Base-by-base conservation (phyloP, 2,888 invertebrate species). In the Coelogynopora nodosa region DNA sequence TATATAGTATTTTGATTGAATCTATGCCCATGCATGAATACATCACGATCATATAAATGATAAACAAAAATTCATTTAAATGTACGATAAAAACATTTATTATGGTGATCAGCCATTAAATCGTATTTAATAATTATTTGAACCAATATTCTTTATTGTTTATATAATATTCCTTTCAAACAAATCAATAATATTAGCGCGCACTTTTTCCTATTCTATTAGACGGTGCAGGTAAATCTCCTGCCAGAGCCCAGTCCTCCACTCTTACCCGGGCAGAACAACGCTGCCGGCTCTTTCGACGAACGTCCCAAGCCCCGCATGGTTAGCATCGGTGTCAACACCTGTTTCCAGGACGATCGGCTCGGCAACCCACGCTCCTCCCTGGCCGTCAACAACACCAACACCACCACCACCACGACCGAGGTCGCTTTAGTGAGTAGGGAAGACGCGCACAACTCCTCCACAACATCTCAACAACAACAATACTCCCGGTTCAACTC, bases 281-380 rank as follows among this genome's bases (percentile, higher is more conserved):
- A 2, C 23, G 23, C 23, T 5, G 74, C 23, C 10, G 74, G 74
- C 2, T 26, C 74, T 13, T 74, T 26, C 27, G 5, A 5, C 74
- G 27, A 13, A 2, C 5, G 74, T n/a, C 74, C 74, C 2, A 5
- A 10, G 18, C 74, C 74, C 74, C 5, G 23, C 2, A 74, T 74
- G 74, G 74, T 74, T 23, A 74, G 74, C 23, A 74, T 74, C 23
- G 74, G 74, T 74, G 74, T 74, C 74, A 74, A 74, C 23, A 74
- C 74, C 23, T 74, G 74, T 74, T 74, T 74, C 74, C 74, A 74
- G 23, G 74, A 23, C 5, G 74, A 74, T 26, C 74, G 18, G 2
- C 49, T 18, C n/a, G n/a, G n/a, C n/a, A 49, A 5, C 18, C 49
- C 49, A 49, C 49, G 5, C 49, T 49, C 49, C 49, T 49, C 49